A percentile compares a stretch with the other conserved stretches of the same genome.
Evolutionary conservation across 2,888 invertebrate species (phyloP).

Genomic region (Noctua janthina): DNA sequence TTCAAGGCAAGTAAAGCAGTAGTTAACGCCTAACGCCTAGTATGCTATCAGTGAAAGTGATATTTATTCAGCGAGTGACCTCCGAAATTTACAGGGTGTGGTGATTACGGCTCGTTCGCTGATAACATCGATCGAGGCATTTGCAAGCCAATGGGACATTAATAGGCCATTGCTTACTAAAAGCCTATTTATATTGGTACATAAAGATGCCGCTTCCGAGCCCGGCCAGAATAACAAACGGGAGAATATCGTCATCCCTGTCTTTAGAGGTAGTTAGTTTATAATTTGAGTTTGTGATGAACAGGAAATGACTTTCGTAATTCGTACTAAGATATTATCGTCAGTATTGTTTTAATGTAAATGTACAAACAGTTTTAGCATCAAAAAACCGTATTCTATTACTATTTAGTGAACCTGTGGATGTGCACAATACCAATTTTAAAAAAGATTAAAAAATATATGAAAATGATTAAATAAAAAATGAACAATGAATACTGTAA

Average conservation of each 20-base stretch:
- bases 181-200: conserved; percentile 67
- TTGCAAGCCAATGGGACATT: conserved; percentile 66
- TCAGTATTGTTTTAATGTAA: neutral
- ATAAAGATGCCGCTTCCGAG: conserved; percentile 59
- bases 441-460: neutral
- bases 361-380: neutral
- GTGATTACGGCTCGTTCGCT: conserved; percentile 66
- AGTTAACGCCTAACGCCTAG: conserved; percentile 58
- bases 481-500: conserved; percentile 35
- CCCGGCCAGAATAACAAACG: conserved; percentile 55
- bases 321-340: neutral
- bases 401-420: neutral
- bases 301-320: conserved; percentile 12
- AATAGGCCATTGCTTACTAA: conserved; percentile 68
- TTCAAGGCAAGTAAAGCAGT: conserved; percentile 27
- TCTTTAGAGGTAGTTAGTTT: conserved; percentile 43
- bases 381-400: neutral
- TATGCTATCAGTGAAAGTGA: conserved; percentile 60
- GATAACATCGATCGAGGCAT: conserved; percentile 68
- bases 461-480: conserved; percentile 7
- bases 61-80: conserved; percentile 67
- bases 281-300: conserved; percentile 38
- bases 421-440: neutral
- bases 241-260: conserved; percentile 50
- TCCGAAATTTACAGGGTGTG: conserved; percentile 66